Evolutionary conservation across 2,888 invertebrate species (phyloP).

Genomic region (Limenitis camilla): DNA sequence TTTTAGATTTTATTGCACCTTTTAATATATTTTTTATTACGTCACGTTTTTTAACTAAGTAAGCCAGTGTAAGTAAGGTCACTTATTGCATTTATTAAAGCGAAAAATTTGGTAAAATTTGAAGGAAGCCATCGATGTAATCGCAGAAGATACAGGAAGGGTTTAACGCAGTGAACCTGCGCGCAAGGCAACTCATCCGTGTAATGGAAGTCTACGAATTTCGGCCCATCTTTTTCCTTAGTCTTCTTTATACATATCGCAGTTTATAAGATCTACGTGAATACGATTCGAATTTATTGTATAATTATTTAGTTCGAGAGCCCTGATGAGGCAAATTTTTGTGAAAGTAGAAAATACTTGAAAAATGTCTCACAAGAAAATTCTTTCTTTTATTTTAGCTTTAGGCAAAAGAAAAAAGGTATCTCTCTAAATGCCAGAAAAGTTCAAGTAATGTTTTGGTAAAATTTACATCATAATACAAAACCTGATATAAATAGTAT

Average conservation of each 20-base stretch:
- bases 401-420: no score
- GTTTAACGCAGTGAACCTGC: constrained; percentile 53
- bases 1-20: constrained; percentile 59
- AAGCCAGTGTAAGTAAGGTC: constrained; percentile 8
- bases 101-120: constrained; percentile 37
- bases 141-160: constrained; percentile 47
- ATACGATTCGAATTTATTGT: constrained; percentile 24
- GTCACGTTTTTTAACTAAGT: constrained; percentile 5
- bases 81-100: constrained; percentile 24
- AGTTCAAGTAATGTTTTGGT: no score
- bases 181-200: constrained; percentile 58
- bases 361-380: no score
- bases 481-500: no score
- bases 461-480: no score
- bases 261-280: constrained; percentile 28
- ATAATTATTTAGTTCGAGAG: no score
- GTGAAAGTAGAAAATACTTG: no score
- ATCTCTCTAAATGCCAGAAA: constrained; percentile 6
- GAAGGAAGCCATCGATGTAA: constrained; percentile 45
- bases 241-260: constrained; percentile 39
- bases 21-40: constrained; percentile 31
- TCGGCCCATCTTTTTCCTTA: constrained; percentile 33
- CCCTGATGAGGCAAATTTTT: no score
- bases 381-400: no score
- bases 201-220: constrained; percentile 61